A percentile compares a stretch with the other conserved stretches of the same genome.
Conservation (phyloP, 2,113 vertebrate genomes). For the Chloroceryle aenea region DNA sequence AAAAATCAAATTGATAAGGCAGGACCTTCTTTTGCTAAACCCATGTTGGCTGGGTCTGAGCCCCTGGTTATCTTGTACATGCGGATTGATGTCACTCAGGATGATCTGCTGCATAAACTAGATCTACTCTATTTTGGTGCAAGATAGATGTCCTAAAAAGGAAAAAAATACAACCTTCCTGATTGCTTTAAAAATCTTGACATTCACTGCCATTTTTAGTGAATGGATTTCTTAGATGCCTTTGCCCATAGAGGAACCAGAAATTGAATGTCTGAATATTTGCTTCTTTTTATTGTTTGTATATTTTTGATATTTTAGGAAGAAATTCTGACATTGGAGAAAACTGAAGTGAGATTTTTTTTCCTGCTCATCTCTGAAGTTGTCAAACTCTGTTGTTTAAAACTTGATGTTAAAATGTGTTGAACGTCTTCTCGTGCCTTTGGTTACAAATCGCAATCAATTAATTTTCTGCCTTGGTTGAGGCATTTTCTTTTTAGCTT, state of each 20-base stretch:
- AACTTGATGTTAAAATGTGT: not conserved
- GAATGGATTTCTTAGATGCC: not conserved
- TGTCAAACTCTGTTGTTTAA: not conserved
- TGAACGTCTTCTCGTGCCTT: not conserved
- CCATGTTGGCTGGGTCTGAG: no score
- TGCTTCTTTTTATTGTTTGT: not conserved
- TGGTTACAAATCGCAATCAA: not conserved
- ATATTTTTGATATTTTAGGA: not conserved
- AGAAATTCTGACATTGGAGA: not conserved
- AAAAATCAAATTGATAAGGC: no score
- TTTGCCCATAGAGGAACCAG: not conserved
- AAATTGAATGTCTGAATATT: not conserved
- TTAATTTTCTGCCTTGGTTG: not conserved
- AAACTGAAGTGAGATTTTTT: not conserved
- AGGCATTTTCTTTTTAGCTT: slow-evolving; percentile 10
- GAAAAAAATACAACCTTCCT: not conserved
- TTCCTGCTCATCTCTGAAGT: not conserved
- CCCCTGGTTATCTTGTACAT: no score
- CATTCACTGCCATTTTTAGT: not conserved
- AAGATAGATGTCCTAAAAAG: not conserved
- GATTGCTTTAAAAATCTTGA: not conserved
- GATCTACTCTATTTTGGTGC: not conserved
- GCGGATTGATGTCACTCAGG: no score
- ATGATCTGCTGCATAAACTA: no score
- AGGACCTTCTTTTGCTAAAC: no score